Base-by-base conservation (phyloP, 1,140 invertebrate species). In the Notospermus geniculatus region DNA sequence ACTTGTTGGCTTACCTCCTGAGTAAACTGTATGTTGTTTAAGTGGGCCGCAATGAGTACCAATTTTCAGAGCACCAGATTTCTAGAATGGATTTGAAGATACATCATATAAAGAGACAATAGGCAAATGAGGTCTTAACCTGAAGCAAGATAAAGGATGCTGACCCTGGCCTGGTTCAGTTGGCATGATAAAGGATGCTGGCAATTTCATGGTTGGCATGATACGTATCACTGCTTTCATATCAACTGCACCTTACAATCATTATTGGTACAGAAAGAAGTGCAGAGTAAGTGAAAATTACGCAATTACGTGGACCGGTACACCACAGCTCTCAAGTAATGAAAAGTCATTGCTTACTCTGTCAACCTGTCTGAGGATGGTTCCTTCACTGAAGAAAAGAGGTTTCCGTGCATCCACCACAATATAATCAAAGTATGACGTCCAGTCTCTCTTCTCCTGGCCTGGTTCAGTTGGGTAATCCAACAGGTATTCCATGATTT, bases 341-440 rank as follows among this genome's bases (percentile, higher is more conserved):
- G n/a, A n/a, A n/a, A 7, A 50, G 25, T 27, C 25, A 7, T 50
- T n/a, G 41, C 73, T 72, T 68, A 85, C 84, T 0, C 88, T 91
- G 75, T 98, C 88, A 0, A 99, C 94, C 83, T 98, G 93, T 46
- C 97, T 84, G 54, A 99, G 84, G 56, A 96, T 93, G 0, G 97
- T 98, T 25, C 97, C 97, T 43, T 97, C 94, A 25, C 90, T 90
- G 76, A 99, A 99, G 84, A 98, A 99, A 29, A 94, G 74, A 0
- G 97, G 97, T 77, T 99, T 99, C 43, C 88, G 87, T 0, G 96
- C 95, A 82, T 99, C 96, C 11, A 98, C 93, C 5, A 99, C 91
- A 67, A 98, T 95, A 62, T 91, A 95, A 81, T 99, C 94, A 83
- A 99, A 99, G 80, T 97, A 98, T 0, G 88, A 90, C 75, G 89